These are phyloP conservation scores for Aradophagus sp. DNA, from an alignment of 1,140 invertebrate species.

Conservation along the genomic window DNA sequence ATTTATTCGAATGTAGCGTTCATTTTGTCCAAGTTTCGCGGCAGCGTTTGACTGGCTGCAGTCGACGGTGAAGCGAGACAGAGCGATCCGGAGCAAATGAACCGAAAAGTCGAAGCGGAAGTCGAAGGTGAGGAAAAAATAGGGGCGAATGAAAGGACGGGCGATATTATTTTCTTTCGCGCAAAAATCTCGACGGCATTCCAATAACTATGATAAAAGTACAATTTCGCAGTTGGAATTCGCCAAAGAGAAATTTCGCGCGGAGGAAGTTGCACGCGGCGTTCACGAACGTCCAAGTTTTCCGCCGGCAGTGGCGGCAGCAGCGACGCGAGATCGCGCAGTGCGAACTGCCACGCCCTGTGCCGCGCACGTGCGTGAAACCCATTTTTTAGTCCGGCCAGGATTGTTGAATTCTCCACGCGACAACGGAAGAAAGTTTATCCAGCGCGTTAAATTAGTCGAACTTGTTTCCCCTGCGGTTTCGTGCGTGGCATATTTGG, in stretches of 20 bases:
- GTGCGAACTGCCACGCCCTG: constrained; percentile 54
- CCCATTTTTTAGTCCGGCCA: constrained; percentile 38
- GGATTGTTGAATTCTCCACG: constrained; percentile 50
- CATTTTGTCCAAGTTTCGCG: constrained; percentile 29
- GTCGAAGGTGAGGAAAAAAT: too few relatives aligned
- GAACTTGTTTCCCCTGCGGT: constrained; percentile 43
- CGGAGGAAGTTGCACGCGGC: constrained; percentile 25
- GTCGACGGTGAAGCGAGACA: constrained; percentile 8
- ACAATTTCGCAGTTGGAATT: constrained; percentile 21
- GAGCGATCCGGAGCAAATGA: too few relatives aligned
- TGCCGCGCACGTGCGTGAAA: constrained; percentile 46
- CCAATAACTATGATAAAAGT: constrained; percentile 24
- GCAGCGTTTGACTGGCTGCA: constrained; percentile 32
- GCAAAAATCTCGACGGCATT: constrained; percentile 18
- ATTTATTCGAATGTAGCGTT: constrained; percentile 21
- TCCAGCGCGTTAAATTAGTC: constrained; percentile 49
- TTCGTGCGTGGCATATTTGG: constrained; percentile 47
- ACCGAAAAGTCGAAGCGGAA: too few relatives aligned
- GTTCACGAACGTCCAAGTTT: constrained; percentile 36
- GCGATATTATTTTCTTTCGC: constrained; percentile 21
- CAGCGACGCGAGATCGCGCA: constrained; percentile 24
- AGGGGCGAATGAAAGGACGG: too few relatives aligned
- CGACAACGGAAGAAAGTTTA: constrained; percentile 53
- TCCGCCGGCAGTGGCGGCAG: too few relatives aligned
- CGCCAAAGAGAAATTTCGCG: constrained; percentile 24